Conservation (phyloP, 23 tunicate species). For the Ascidia mentula region DNA sequence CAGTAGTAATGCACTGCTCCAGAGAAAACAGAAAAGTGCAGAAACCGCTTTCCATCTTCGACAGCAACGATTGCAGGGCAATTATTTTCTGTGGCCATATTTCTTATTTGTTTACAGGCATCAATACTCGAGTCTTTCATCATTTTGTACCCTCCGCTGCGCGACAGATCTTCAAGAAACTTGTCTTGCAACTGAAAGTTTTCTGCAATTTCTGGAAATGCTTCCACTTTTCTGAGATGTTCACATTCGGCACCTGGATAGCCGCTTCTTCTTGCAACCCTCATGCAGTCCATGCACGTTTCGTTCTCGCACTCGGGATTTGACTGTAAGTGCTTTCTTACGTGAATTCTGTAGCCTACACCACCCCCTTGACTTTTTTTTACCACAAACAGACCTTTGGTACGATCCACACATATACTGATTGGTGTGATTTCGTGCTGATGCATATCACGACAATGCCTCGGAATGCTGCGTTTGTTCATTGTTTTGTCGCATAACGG, state of each 20-base stretch:
- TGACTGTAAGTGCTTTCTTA: neutral
- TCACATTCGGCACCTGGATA: constrained; percentile 9
- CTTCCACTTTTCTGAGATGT: neutral
- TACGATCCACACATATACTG: neutral
- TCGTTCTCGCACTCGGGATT: neutral
- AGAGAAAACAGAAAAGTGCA: neutral
- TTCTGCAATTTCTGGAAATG: neutral
- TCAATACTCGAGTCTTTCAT: neutral
- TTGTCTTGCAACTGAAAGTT: neutral
- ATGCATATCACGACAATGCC: constrained; percentile 20
- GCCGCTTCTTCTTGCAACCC: constrained; percentile 14
- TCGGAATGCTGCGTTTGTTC: neutral
- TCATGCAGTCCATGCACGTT: constrained; percentile 12
- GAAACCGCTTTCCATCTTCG: neutral
- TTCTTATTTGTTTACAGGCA: constrained; percentile 1
- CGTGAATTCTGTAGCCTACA: neutral
- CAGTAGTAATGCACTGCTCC: constrained; percentile 12
- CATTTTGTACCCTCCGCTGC: neutral
- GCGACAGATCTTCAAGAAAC: neutral
- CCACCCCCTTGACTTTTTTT: neutral
- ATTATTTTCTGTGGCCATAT: neutral
- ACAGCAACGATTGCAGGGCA: neutral
- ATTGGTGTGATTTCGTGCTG: neutral
- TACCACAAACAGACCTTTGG: neutral
- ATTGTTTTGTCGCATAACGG: constrained; percentile 13